Base-by-base conservation (phyloP, 2,797 vertebrate species). In the Antennarius maculatus region DNA sequence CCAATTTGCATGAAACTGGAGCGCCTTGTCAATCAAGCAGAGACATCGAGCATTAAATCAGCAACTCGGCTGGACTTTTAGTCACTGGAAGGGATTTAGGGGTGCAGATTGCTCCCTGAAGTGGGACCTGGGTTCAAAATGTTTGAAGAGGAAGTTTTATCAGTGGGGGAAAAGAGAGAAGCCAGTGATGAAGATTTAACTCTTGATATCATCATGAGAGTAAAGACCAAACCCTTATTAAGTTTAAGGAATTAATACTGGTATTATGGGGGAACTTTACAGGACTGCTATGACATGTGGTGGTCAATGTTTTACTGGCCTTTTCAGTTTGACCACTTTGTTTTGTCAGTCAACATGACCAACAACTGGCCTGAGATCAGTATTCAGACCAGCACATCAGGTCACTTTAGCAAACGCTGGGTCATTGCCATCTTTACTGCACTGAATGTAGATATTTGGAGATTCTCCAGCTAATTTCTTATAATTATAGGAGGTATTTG, bases 21-120 rank as follows among this genome's bases (percentile, higher is more conserved):
- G 28, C 12, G 4, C 0, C 16, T 79, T 81, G 85, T 86, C 90
- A 89, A 78, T 91, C 86, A 86, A 70, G 72, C 34, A 7, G 31
- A 45, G 62, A 7, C 15, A 7, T 42, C 0, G 18, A 42, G 71
- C 1, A 45, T 6, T 49, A 52, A 17, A n/a, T n/a, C n/a, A n/a
- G n/a, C n/a, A n/a, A 63, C 52, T 53, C 1, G 54, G 42, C n/a
- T 12, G 41, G 42, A 53, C 70, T 71, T 62, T 52, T 23, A 63
- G 68, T 7, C 18, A 16, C 14, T 61, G 41, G 62, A 76, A 64
- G 28, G 58, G 74, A 77, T 81, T 71, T 23, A 46, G 28, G 55
- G 68, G 49, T 14, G 46, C 60, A 75, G 50, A 77, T 71, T 50
- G 53, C 2, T 82, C 83, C 82, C 77, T 62, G 61, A 76, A 66